Evolutionary conservation across 2,113 vertebrate species (phyloP), one percentile per base, ranked within the genome.

Genomic region (Morphnarchus princeps): DNA sequence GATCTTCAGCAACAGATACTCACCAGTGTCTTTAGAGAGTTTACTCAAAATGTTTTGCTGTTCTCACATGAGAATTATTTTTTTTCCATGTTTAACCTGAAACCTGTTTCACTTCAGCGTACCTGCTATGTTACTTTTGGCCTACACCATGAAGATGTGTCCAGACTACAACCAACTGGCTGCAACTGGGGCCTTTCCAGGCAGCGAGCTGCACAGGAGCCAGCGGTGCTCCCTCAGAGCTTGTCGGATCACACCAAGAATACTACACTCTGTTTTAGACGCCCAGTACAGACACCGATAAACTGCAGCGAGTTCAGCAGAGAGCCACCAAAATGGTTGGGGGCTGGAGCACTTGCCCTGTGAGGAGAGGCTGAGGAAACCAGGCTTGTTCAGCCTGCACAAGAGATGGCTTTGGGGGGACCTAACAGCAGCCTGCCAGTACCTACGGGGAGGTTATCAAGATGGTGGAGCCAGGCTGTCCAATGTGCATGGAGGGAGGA

Each of bases 121-220:
- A 52, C 5, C 31, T 11, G 13, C 54, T 82, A n/a, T 0, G 0
- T 25, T 52, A 61, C 45, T 57, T 59, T 32, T 45, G 9, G 17
- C 57, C 40, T 42, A 38, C 20, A 16, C 29, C 1, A 1, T 10
- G 22, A 74, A 85, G 65, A 57, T 5, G 9, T 5, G 47, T 4
- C 18, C 58, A 31, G 59, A 29, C 25, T 65, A 45, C 47, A 72
- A 21, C 8, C 34, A 43, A n/a, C 21, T 38, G 61, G 58, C 65
- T 43, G 66, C 74, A 70, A 7, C n/a, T 34, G 47, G 14, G 16
- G 9, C 55, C 62, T 16, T 47, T 34, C 17, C 47, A 77, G 52
- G 16, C 69, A 77, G n/a, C 25, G 74, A 42, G 25, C 22, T 74
- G 40, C 77, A 34, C 0, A 2, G 31, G 28, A 80, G 77, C 24